Percentiles rank a stretch among this genome's conserved stretches.
Conservation (phyloP, 2,888 invertebrate genomes). For the Coenonympha glycerion region DNA sequence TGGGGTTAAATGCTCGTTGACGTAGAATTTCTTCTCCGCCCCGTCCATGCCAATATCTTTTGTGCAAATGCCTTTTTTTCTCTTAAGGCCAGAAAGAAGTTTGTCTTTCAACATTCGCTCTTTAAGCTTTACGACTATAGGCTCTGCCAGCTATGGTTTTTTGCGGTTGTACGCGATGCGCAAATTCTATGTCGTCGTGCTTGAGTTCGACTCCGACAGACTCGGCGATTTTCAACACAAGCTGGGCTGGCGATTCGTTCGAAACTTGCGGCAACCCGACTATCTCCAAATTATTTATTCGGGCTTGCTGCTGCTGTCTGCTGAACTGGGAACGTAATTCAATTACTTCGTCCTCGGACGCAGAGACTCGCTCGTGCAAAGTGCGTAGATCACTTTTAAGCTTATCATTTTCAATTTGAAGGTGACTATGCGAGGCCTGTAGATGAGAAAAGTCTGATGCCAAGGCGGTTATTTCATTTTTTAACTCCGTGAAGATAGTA, state of each 20-base stretch:
- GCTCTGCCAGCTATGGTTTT: too few species aligned
- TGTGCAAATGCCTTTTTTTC: too few species aligned
- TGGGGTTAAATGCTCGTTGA: too few species aligned
- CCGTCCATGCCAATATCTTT: too few species aligned
- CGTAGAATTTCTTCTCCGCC: too few species aligned
- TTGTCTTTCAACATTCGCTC: too few species aligned
- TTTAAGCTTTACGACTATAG: too few species aligned
- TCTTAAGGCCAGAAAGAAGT: too few species aligned
- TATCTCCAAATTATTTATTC: too few species aligned
- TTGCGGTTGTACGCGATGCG: too few species aligned
- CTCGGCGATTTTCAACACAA: not conserved
- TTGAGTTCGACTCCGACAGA: not conserved
- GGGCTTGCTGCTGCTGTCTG: not conserved
- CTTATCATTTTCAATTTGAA: slow-evolving; percentile 3
- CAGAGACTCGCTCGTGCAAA: not conserved
- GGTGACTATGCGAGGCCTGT: not conserved
- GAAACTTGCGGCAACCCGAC: not conserved
- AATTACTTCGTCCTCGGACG: not conserved
- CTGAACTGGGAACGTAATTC: slow-evolving; percentile 3
- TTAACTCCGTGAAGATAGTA: slow-evolving; percentile 2
- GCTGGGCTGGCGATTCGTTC: not conserved
- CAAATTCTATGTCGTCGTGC: not conserved
- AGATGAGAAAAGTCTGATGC: too few species aligned
- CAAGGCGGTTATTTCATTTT: not conserved
- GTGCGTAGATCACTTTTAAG: not conserved